A percentile compares a stretch with the other conserved stretches of the same genome.
Evolutionary conservation across 2,888 invertebrate species (phyloP).

Genomic region (Xanthia togata): DNA sequence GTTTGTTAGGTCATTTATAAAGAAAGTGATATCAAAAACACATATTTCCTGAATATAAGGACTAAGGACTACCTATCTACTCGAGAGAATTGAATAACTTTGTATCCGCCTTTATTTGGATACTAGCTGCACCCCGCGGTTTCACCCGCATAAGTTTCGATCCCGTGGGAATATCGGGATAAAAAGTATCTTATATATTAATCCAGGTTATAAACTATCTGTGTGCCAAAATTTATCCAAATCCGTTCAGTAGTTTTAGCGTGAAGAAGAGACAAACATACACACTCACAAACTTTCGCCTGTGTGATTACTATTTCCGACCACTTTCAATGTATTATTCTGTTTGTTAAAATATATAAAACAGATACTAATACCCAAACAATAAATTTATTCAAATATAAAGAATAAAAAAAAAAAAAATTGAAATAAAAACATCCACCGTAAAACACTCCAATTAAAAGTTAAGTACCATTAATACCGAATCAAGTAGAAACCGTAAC

Average conservation of each 20-base stretch:
- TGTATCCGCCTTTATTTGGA: not conserved
- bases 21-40: not conserved
- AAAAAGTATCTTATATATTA: too few species aligned
- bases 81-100: not conserved
- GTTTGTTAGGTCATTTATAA: constrained; percentile 30
- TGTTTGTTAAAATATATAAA: not conserved
- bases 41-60: not conserved
- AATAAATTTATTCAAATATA: constrained; percentile 5
- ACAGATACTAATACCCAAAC: not conserved
- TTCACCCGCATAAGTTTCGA: too few species aligned
- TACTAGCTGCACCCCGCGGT: too few species aligned
- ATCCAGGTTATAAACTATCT: too few species aligned
- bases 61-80: too few species aligned
- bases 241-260: too few species aligned
- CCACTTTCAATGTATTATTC: not conserved
- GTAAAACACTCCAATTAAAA: constrained; percentile 47
- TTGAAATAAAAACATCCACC: not conserved
- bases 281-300: too few species aligned
- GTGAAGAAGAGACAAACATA: too few species aligned
- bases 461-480: constrained; percentile 48
- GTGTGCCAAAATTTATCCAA: too few species aligned
- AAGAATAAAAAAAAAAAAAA: too few species aligned
- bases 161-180: too few species aligned
- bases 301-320: not conserved
- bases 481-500: constrained; percentile 57